Percentiles rank a stretch among this genome's conserved stretches.
phyloP scores from a whole-genome alignment of 2,888 invertebrate genomes.

The Papilio protenor region DNA sequence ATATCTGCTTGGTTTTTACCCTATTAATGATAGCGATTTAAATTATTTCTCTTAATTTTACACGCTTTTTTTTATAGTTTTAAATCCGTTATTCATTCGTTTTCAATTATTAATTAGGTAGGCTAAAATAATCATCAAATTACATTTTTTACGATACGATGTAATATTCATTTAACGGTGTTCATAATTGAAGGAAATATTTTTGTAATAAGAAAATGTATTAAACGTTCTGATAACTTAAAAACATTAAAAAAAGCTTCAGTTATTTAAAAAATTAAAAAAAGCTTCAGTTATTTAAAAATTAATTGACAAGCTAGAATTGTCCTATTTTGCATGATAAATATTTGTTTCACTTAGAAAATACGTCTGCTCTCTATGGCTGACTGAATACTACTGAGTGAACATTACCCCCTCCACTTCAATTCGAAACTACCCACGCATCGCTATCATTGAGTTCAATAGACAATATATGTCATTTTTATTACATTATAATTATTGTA shows the following conservation, averaged over 20 bases:
- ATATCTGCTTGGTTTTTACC: constrained; percentile 47
- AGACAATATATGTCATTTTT: too few species aligned
- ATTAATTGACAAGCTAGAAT: background rate
- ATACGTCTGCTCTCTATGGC: background rate
- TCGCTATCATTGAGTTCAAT: background rate
- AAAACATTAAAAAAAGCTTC: background rate
- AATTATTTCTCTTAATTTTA: constrained; percentile 31
- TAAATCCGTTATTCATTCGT: constrained; percentile 8
- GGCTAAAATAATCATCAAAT: background rate
- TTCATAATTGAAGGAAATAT: background rate
- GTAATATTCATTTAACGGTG: background rate
- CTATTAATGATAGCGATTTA: constrained; percentile 45
- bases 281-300: background rate
- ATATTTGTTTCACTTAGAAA: background rate
- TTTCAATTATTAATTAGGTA: constrained; percentile 15
- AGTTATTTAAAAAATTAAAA: too few species aligned
- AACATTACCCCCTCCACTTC: background rate
- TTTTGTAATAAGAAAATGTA: background rate
- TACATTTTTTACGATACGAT: background rate
- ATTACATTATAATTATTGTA: too few species aligned
- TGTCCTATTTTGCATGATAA: background rate
- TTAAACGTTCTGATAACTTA: background rate
- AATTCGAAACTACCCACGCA: background rate
- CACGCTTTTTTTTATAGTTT: constrained; percentile 26
- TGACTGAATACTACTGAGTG: background rate